These are phyloP conservation scores for Crocuta crocuta DNA, from an alignment of 2,113 vertebrate genomes.

Conservation along the genomic window DNA sequence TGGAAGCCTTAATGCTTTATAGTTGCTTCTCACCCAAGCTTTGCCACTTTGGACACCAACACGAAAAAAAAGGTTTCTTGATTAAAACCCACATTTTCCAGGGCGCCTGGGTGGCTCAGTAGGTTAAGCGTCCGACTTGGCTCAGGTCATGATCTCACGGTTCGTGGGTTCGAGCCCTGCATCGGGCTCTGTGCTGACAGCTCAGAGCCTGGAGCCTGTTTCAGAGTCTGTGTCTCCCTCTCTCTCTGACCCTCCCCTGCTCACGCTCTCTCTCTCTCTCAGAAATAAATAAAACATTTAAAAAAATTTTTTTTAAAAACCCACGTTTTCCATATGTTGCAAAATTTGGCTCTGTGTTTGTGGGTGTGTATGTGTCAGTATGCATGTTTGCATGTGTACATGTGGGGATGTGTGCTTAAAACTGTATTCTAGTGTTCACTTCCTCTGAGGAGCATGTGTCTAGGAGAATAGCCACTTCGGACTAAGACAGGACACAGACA, in stretches of 20 bases:
- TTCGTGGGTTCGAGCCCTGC: no score
- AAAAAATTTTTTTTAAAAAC: no score
- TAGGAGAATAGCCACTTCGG: constrained; percentile 46
- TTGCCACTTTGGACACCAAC: not conserved
- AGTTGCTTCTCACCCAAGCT: not conserved
- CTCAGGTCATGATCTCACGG: no score
- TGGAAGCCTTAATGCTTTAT: not conserved
- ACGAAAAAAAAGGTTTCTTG: not conserved
- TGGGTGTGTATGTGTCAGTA: not conserved
- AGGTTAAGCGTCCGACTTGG: no score
- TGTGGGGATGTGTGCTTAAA: constrained; percentile 14
- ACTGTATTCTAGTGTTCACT: constrained; percentile 25
- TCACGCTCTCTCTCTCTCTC: no score
- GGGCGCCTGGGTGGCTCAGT: no score
- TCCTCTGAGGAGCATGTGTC: not conserved
- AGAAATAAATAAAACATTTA: no score
- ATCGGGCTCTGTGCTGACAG: no score
- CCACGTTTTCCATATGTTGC: not conserved
- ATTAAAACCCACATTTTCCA: not conserved
- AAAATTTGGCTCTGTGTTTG: not conserved
- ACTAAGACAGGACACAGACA: constrained; percentile 21
- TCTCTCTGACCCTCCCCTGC: no score
- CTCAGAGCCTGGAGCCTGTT: no score
- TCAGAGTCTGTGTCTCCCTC: no score
- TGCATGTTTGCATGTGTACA: not conserved